Conservation (phyloP, 2,888 invertebrate species). For the Campoplex nolae region DNA sequence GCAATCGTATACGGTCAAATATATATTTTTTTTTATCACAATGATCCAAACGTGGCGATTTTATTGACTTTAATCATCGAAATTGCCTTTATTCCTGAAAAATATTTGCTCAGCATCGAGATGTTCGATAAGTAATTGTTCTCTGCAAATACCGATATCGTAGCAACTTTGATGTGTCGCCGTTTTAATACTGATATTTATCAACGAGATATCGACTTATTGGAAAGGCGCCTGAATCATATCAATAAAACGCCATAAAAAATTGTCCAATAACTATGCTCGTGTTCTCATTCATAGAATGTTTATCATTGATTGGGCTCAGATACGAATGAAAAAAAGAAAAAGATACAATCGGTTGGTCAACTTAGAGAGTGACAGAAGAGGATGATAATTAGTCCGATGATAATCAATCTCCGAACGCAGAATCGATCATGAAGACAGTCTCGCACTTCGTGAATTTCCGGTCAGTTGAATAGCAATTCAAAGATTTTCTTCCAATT, state of each 20-base stretch:
- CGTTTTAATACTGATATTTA: not conserved
- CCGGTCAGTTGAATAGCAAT: not conserved
- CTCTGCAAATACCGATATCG: not conserved
- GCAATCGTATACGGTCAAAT: not conserved
- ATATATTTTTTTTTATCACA: conserved; percentile 4
- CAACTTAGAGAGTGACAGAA: not conserved
- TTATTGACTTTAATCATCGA: conserved; percentile 24
- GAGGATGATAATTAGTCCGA: not conserved
- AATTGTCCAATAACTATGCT: not conserved
- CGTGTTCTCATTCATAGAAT: not conserved
- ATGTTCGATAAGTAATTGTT: not conserved
- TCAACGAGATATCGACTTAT: conserved; percentile 20
- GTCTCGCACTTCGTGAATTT: not conserved
- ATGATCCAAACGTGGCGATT: conserved; percentile 12
- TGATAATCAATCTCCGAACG: not conserved
- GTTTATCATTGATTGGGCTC: not conserved
- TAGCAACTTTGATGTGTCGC: conserved; percentile 20
- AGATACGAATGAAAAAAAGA: not conserved
- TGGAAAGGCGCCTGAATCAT: not conserved
- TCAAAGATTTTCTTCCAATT: not conserved
- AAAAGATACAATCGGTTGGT: not conserved
- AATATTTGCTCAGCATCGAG: not conserved
- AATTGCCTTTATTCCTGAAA: not conserved
- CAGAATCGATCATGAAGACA: no score
- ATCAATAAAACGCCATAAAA: conserved; percentile 10